These are phyloP conservation scores for Geotrupes spiniger DNA, from an alignment of 2,888 invertebrate genomes.

Conservation along the genomic window DNA sequence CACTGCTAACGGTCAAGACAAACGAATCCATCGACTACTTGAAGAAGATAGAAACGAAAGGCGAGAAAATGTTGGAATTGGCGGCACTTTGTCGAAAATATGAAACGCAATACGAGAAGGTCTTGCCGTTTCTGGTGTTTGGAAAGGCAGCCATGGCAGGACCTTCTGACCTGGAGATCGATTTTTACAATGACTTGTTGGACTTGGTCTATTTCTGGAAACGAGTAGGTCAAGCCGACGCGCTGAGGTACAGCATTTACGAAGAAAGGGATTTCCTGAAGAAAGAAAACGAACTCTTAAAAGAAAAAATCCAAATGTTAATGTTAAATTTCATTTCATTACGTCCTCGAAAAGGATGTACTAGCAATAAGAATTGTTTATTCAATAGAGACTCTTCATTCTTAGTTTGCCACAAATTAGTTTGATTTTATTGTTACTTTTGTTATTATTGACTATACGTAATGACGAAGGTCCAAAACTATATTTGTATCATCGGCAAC, in stretches of 20 bases:
- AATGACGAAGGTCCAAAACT: no score
- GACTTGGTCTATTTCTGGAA: conserved; percentile 42
- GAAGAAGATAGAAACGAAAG: conserved; percentile 55
- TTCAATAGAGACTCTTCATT: no score
- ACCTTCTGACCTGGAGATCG: conserved; percentile 10
- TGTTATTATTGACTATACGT: no score
- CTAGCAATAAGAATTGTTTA: no score
- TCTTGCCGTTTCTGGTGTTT: conserved; percentile 41
- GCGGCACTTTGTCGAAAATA: conserved; percentile 64
- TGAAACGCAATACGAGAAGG: conserved; percentile 61
- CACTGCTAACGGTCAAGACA: conserved; percentile 60
- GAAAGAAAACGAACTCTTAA: conserved; percentile 38
- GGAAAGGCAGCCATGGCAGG: conserved; percentile 6
- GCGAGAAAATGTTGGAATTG: conserved; percentile 59
- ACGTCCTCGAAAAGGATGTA: no score
- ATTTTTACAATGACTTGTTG: conserved; percentile 19
- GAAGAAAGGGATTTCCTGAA: conserved; percentile 42
- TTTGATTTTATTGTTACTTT: no score
- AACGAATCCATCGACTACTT: conserved; percentile 58
- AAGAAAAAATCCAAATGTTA: conserved; percentile 34
- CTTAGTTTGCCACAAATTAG: no score
- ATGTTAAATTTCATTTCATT: no score
- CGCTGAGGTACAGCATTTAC: conserved; percentile 37
- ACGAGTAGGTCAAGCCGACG: conserved; percentile 39
- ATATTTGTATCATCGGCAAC: no score